Evolutionary conservation across 2,888 invertebrate species (phyloP), one percentile per base, ranked within the genome.

Genomic region (Trissoscelio sp.): DNA sequence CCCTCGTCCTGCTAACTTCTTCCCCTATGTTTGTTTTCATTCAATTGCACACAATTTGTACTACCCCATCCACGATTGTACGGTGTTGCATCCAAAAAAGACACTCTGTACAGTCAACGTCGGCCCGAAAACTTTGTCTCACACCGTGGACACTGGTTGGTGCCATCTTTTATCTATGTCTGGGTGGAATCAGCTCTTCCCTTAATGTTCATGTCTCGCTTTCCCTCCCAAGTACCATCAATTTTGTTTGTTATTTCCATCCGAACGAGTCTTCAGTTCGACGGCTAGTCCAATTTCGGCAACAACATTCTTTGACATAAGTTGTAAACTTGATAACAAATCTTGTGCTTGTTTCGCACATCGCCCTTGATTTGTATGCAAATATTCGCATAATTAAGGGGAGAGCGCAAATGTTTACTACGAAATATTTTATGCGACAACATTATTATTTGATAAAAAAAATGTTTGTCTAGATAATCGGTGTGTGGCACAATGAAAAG

Each of bases 11-110:
- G 79, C 74, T 64, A 69, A 69, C 73, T 74, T 69, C 69, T 74
- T 69, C 57, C 79, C 74, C 79, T 53, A 74, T 70, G 70, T 80
- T 58, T 57, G 16, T 80, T 80, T 80, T 80, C 75, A 66, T 70
- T 75, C 75, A 57, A 64, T 70, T 42, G 70, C 69, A 70, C 80
- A 28, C 75, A 31, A 75, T 66, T 72, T 55, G 57, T 37, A 75
- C 22, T 24, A 70, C 34, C 75, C 80, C 18, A 70, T 53, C 70
- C 70, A 70, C 74, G 73, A 55, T 48, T 24, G 46, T 28, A 48
- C 64, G 28, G 57, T 46, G 72, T 64, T 58, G 53, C 60, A 69
- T 73, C 60, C 62, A 57, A 73, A 81, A 77, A 69, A 66, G 69
- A 48, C 46, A 62, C 53, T 66, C 46, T 37, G 24, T 37, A 53